Evolutionary conservation across 2,113 vertebrate genomes (phyloP), one percentile per base, ranked within the genome.

Genomic region (Thymallus thymallus): DNA sequence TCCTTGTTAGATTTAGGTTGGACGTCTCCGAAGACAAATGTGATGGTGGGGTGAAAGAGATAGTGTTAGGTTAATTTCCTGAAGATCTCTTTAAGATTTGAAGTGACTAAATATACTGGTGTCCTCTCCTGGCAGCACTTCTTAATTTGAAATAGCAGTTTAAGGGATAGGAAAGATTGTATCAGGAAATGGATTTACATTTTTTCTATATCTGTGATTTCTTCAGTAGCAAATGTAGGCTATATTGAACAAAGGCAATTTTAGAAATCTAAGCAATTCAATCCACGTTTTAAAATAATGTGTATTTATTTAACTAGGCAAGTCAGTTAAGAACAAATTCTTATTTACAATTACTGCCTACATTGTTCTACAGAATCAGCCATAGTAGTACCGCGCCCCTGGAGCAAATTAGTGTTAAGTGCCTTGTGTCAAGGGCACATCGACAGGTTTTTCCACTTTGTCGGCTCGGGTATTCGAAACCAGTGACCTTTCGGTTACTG

Each of bases 31-130:
- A 69, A 72, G 79, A 85, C 60, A 81, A 84, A 85, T 18, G 7
- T 79, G 35, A 41, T 41, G 35, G 35, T 41, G 63, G 68, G 71
- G 68, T 73, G 70, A 85, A 81, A 73, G 32, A 79, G 80, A 85
- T 80, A 41, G 9, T 41, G 35, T 68, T 32, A 23, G 65, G 80
- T 86, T 61, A 79, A 83, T 85, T 87, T 86, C 72, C 75, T 85
- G 60, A 73, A 32, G 75, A 75, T 84, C 23, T 29, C 41, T 65
- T 55, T 32, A 69, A 71, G 5, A 68, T 77, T 60, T 71, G 66
- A 78, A 46, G 62, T 60, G 45, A 60, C 69, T 70, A 76, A 82
- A 78, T 80, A 72, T 67, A 76, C 46, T 1, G 3, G n/a, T 16
- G 2, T 61, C 18, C 18, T 73, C 35, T 41, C 72, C 61, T 48